Base-by-base conservation (phyloP, 2,113 vertebrate genomes). In the Aplodontia rufa region DNA sequence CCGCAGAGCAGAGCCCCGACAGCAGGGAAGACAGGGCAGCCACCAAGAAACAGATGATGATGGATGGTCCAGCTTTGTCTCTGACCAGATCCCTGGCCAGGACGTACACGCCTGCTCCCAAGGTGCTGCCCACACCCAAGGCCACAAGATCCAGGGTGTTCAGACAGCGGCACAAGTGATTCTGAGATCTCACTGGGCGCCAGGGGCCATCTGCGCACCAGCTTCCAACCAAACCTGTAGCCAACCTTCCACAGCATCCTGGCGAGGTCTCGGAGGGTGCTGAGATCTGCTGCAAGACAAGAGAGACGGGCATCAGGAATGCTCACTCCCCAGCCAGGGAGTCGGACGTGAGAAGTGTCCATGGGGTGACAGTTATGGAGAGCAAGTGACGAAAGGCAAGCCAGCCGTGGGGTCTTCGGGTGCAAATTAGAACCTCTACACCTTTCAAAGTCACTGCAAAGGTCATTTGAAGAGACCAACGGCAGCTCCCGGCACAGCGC, bases 1-100 rank as follows among this genome's bases (percentile, higher is more conserved):
- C 99, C 0, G 99, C 99, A 0, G 99, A 99, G 98, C 99, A 99
- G 35, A 99, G 98, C 16, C 99, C 99, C 0, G 99, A 99, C 97
- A 99, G 85, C 97, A 99, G 98, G 0, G 99, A 99, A 1, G 99
- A 99, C 49, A 99, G 97, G 0, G 99, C 99, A 0, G 99, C 99
- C 53, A 99, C 98, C 42, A 99, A 97, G 97, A 99, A 99, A 95
- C 99, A 99, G 45, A 99, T 96, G 40, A 99, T 94, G 0, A 99
- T 99, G 2, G 99, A 98, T 0, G 99, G 99, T 1, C 99, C 99
- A 0, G 99, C 99, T 51, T 98, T 99, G 0, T 99, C 98, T 49
- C 98, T 98, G 76, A 99, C 99, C 28, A 99, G 99, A 71, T 99
- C 99, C 0, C 99, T 99, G 0, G 99, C 99, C 10, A 99, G 98